These are phyloP conservation scores for Danaus melanippus DNA, from an alignment of 1,140 invertebrate genomes.

Conservation along the genomic window DNA sequence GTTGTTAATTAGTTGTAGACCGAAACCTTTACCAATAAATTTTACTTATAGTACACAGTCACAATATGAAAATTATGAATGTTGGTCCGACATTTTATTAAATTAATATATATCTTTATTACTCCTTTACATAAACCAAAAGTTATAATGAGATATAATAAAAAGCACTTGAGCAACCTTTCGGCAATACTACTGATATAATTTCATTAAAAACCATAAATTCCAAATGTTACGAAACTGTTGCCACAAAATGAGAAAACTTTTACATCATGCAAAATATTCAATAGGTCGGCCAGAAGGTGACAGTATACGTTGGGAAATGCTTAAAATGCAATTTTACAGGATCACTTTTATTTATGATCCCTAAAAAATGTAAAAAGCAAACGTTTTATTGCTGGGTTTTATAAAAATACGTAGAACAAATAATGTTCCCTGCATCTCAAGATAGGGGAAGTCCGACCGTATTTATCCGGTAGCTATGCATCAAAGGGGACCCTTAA, in stretches of 20 bases:
- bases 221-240: constrained; percentile 2
- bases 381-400: constrained; percentile 65
- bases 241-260: constrained; percentile 2
- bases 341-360: constrained; percentile 64
- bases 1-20: too few relatives aligned
- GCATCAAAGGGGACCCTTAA: constrained; percentile 22
- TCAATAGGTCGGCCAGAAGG: constrained; percentile 30
- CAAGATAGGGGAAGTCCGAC: constrained; percentile 51
- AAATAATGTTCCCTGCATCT: constrained; percentile 62
- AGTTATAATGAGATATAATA: too few relatives aligned
- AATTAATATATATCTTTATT: too few relatives aligned
- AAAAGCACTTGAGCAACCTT: too few relatives aligned
- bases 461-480: constrained; percentile 41
- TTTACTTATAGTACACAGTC: too few relatives aligned
- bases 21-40: too few relatives aligned
- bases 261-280: constrained; percentile 10
- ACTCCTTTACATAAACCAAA: too few relatives aligned
- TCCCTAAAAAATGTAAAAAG: constrained; percentile 66
- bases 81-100: too few relatives aligned
- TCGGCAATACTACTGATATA: too few relatives aligned
- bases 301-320: constrained; percentile 53
- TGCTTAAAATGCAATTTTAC: constrained; percentile 70
- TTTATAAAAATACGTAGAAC: constrained; percentile 65
- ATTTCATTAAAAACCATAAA: too few relatives aligned
- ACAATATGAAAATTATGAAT: too few relatives aligned